Evolutionary conservation across 2,797 vertebrate genomes (phyloP).

Genomic region (Columba guinea): DNA sequence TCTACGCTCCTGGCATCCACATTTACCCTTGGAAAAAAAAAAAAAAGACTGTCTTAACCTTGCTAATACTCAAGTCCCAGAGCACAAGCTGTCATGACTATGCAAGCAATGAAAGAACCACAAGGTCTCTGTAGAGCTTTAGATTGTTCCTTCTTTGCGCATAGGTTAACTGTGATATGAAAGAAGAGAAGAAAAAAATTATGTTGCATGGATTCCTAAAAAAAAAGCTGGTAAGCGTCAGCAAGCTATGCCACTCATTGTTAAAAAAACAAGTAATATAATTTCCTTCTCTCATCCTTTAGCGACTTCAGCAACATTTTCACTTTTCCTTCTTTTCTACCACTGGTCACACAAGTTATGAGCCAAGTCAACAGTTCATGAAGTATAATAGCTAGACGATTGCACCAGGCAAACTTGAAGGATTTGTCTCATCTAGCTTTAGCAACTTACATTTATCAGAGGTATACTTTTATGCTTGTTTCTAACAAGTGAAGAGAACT

Average conservation of each 20-base stretch:
- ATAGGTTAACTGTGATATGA: conserved; percentile 55
- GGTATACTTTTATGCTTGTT: background rate
- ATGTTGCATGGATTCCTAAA: background rate
- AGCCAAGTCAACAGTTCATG: background rate
- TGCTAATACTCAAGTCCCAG: conserved; percentile 33
- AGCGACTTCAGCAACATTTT: background rate
- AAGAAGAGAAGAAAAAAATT: conserved; percentile 21
- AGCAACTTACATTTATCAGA: background rate
- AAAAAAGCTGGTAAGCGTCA: background rate
- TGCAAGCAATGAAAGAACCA: conserved; percentile 56
- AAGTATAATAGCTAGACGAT: background rate
- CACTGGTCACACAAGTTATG: background rate
- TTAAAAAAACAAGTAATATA: background rate
- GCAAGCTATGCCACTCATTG: background rate
- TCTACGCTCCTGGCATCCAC: background rate
- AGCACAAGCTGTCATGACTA: conserved; percentile 49
- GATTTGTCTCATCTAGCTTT: background rate
- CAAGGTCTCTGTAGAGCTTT: conserved; percentile 39
- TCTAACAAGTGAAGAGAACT: background rate
- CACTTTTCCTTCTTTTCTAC: background rate
- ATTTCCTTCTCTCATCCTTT: background rate
- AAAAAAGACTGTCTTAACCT: conserved; percentile 32
- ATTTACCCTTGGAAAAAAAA: conserved; percentile 40
- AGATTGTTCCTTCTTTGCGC: conserved; percentile 56
- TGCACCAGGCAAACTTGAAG: background rate